phyloP scores from a whole-genome alignment of 2,888 invertebrate species.

The Cantharis nigra region DNA sequence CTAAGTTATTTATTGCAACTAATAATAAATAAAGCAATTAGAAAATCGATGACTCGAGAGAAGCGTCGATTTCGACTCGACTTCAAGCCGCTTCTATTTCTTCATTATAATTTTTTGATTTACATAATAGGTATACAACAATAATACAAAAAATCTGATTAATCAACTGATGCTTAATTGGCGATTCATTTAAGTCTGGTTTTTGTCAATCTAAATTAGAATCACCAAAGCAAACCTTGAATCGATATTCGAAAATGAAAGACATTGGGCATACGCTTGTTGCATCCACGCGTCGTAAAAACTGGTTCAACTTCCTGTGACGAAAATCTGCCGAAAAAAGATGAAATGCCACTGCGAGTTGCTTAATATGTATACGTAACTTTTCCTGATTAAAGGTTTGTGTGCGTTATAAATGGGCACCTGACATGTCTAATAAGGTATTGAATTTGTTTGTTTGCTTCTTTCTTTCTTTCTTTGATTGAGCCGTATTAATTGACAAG shows the following conservation, averaged over 20 bases:
- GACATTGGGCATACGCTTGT: not conserved
- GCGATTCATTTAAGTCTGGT: not conserved
- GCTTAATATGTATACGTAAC: not conserved
- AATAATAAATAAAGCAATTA: not conserved
- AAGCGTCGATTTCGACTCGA: not conserved
- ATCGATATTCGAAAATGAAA: not conserved
- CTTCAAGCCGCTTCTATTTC: not conserved
- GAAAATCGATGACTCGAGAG: not conserved
- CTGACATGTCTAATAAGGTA: constrained; percentile 20
- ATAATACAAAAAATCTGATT: too few relatives aligned
- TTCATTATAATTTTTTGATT: not conserved
- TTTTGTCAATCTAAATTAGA: not conserved
- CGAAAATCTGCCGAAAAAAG: constrained; percentile 34
- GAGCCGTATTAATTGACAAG: constrained; percentile 25
- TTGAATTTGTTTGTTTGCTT: not conserved
- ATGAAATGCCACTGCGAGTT: constrained; percentile 15
- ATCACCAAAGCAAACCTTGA: not conserved
- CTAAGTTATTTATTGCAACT: not conserved
- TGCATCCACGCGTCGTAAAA: constrained; percentile 30
- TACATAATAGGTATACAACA: not conserved
- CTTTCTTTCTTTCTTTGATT: not conserved
- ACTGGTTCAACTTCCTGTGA: constrained; percentile 36
- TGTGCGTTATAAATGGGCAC: constrained; percentile 20
- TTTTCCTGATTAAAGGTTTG: constrained; percentile 8
- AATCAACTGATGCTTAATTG: not conserved